Base-by-base conservation (phyloP, 2,888 invertebrate genomes). In the Asteroscopus sphinx region DNA sequence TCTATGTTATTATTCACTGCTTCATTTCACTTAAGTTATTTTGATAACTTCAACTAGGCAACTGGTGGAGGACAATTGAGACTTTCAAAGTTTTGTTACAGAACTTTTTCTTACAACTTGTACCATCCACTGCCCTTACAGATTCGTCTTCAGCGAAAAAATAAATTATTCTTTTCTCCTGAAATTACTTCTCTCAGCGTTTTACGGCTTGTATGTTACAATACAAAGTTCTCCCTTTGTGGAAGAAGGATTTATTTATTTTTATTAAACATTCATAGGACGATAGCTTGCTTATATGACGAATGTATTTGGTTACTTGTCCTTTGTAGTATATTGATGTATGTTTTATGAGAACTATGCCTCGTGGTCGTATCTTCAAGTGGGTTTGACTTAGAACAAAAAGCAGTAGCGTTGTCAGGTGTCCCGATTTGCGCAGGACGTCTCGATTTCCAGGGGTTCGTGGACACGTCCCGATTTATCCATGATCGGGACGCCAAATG, bases 81-180 rank as follows among this genome's bases (percentile, higher is more conserved):
- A 3, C 21, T 21, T 21, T 21, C 4, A 4, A 21, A 6, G 5
- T 6, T 21, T 21, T 21, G 6, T 21, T 3, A 0, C 3, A 1
- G 5, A 21, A 4, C 21, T 21, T 3, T 0, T 26, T 15, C 36
- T 35, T 6, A 0, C 2, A 3, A n/a, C 46, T 40, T 36, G 36
- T 5, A 32, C 64, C 64, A 58, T 15, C 4, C 58, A 2, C 21
- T 26, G 11, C 11, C 11, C 36, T 53, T 53, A 40, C 41, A 64
- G 56, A 68, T 68, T 68, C 69, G 54, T 73, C 65, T 68, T 59
- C 58, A 62, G 51, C 41, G 54, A 62, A 65, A 70, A 73, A 69
- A 73, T 62, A 68, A 69, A 68, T 73, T 60, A 73, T 68, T 63
- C 60, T 71, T 73, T 73, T 58, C 65, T 58, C 47, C 41, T 60